Evolutionary conservation across 1,140 invertebrate genomes (phyloP).

Genomic region (Homarus americanus): DNA sequence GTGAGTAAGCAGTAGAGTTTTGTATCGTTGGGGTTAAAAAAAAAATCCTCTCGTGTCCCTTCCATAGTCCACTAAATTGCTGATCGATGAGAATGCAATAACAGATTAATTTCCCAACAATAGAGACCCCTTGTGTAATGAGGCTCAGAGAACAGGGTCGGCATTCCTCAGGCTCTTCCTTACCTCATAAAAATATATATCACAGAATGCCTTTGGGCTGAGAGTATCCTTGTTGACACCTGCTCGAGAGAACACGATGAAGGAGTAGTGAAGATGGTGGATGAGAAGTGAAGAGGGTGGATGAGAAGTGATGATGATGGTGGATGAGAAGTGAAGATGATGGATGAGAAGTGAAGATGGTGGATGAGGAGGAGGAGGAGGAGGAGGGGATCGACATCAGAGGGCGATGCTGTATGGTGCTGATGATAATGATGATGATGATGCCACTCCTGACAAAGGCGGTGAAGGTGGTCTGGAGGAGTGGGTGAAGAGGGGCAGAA

Average conservation of each 20-base stretch:
- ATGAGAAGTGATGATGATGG: too few relatives aligned
- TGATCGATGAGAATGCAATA: constrained; percentile 65
- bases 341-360: too few relatives aligned
- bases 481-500: not conserved
- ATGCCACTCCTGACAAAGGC: too few relatives aligned
- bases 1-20: constrained; percentile 14
- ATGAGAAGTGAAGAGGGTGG: too few relatives aligned
- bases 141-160: not conserved
- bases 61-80: constrained; percentile 66
- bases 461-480: not conserved
- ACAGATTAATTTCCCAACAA: constrained; percentile 60
- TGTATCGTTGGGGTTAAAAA: not conserved
- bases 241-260: not conserved
- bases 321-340: too few relatives aligned
- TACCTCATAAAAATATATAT: not conserved
- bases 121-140: constrained; percentile 2
- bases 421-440: not conserved
- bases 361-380: too few relatives aligned
- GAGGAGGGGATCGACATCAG: not conserved
- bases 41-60: constrained; percentile 35
- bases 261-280: not conserved
- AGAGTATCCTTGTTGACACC: not conserved
- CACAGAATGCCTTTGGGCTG: not conserved
- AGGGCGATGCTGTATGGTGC: not conserved
- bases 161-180: constrained; percentile 8